These are phyloP conservation scores for Hemichromis elongatus DNA, from an alignment of 2,113 vertebrate genomes.

Conservation along the genomic window DNA sequence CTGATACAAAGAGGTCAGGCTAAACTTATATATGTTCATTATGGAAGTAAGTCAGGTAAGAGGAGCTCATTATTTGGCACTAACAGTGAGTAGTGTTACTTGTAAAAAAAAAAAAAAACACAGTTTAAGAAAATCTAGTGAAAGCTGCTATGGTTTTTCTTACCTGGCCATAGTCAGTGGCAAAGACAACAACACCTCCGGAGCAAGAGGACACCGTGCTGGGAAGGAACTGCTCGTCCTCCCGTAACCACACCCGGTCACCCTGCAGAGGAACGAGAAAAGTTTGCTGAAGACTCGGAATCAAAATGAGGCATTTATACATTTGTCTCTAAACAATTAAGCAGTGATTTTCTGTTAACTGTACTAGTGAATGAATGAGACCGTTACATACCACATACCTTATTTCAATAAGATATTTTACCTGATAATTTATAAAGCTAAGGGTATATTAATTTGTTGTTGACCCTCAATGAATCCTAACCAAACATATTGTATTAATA, in stretches of 20 bases:
- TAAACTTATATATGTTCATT: background rate
- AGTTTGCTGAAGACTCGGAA: background rate
- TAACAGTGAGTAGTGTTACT: accelerated
- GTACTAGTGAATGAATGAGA: background rate
- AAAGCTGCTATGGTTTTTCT: accelerated
- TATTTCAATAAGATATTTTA: background rate
- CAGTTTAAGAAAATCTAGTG: background rate
- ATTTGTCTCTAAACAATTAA: background rate
- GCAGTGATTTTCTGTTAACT: background rate
- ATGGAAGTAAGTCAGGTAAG: background rate
- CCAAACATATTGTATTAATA: accelerated
- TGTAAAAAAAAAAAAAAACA: too few relatives aligned
- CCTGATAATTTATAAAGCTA: background rate
- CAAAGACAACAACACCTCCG: conserved; percentile 84
- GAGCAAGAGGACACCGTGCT: conserved; percentile 90
- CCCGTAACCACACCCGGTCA: conserved; percentile 88
- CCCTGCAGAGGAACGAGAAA: conserved; percentile 73
- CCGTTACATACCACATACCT: accelerated
- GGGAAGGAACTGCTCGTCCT: conserved; percentile 88
- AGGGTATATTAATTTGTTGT: background rate
- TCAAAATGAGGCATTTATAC: background rate
- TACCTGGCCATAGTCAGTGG: conserved; percentile 82
- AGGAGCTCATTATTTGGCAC: background rate
- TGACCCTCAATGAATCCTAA: background rate
- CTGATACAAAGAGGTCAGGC: background rate